Base-by-base conservation (phyloP, 92 coral and sea anemone genomes). In the Phymanthus crucifer region DNA sequence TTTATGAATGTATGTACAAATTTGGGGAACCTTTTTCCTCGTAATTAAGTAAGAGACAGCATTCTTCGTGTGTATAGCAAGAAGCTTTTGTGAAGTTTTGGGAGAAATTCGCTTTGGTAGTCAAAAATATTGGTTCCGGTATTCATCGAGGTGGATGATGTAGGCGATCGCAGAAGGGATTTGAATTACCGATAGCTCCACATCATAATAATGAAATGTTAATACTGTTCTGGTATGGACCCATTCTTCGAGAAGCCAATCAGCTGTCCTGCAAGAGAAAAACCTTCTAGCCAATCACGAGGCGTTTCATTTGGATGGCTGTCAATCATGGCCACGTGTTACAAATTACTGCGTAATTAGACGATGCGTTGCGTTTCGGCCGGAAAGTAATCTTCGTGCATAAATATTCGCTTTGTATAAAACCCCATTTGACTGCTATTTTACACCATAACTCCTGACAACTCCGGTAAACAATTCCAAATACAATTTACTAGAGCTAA, bases 251-350 rank as follows among this genome's bases (percentile, higher is more conserved):
- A 40, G 71, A 82, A 78, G 78, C 97, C 97, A 85, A 90, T 92
- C 66, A 85, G 74, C 74, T 78, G 86, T 75, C 70, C 83, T 84
- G 87, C 82, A 82, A 75, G 83, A 73, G 74, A 84, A 80, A 86
- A 34, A 75, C 54, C 45, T 73, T 31, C 71, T 37, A 79, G 70
- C 97, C 97, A 92, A 92, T 92, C 90, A 86, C 86, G 70, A 77
- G 83, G 85, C 81, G 72, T 70, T 82, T 79, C 84, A 78, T 79
- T 64, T 75, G 76, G 97, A 90, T 85, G 92, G 84, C 86, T 92
- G 94, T 80, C 97, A 92, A 90, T 92, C 97, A 92, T 71, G 67
- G 92, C 88, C 97, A 92, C 97, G 97, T 92, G 97, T 92, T 90
- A 38, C 87, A 87, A 90, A 89, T 90, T 92, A 92, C 97, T 52